phyloP scores from a whole-genome alignment of 2,888 invertebrate species.

The Sympetrum striolatum region DNA sequence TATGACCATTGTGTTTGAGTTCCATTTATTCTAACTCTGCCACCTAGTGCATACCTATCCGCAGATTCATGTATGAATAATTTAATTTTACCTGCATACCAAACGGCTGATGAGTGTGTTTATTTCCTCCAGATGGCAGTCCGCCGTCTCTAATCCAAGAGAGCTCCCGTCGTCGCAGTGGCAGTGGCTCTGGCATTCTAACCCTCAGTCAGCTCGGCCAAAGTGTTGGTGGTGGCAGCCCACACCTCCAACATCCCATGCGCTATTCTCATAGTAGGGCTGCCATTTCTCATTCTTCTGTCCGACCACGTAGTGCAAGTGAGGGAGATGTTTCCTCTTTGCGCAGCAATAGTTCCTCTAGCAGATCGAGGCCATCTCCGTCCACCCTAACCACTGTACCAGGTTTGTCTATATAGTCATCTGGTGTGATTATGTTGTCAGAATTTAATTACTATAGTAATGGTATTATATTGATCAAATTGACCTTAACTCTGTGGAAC shows the following conservation, averaged over 20 bases:
- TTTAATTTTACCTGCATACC: no score
- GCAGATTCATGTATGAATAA: no score
- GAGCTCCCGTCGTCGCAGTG: background rate
- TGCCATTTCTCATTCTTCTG: background rate
- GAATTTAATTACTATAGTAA: no score
- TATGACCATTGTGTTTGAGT: no score
- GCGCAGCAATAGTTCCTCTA: slow-evolving; percentile 24
- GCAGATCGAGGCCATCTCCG: slow-evolving; percentile 36
- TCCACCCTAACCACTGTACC: background rate
- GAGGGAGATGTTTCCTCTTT: background rate
- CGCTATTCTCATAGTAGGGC: background rate
- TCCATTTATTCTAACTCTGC: no score
- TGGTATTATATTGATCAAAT: no score
- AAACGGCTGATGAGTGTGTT: background rate
- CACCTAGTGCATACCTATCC: no score
- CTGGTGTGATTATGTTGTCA: no score
- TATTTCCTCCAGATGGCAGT: background rate
- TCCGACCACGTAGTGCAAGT: background rate
- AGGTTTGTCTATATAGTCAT: background rate
- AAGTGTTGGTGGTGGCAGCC: background rate
- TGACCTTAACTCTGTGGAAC: no score
- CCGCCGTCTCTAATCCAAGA: background rate
- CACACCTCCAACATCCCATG: background rate
- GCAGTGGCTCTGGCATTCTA: background rate
- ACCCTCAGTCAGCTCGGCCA: background rate